phyloP scores from a whole-genome alignment of 1,140 invertebrate species.

The Apis florea region DNA sequence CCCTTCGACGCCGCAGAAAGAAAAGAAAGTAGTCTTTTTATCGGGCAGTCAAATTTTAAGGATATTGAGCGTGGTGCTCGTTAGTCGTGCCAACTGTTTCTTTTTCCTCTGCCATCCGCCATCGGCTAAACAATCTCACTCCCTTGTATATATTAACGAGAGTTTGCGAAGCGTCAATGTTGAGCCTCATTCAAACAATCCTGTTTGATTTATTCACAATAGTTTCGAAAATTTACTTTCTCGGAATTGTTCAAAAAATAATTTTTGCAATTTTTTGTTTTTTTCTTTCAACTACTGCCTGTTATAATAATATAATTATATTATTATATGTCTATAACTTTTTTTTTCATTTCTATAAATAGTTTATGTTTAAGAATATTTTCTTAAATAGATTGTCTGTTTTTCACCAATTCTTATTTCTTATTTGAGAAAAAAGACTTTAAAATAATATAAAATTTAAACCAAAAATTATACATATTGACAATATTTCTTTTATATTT shows the following conservation, averaged over 20 bases:
- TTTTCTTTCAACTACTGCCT: too few species aligned
- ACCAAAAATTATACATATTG: too few species aligned
- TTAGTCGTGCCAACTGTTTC: constrained; percentile 39
- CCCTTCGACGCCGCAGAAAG: constrained; percentile 16
- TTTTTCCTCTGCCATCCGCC: constrained; percentile 25
- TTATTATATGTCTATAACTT: too few species aligned
- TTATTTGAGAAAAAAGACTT: too few species aligned
- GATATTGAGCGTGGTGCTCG: constrained; percentile 34
- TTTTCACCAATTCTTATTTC: too few species aligned
- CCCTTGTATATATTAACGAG: constrained; percentile 58
- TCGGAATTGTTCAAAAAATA: constrained; percentile 33
- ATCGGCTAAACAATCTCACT: constrained; percentile 54
- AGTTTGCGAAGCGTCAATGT: constrained; percentile 46
- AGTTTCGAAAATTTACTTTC: constrained; percentile 33
- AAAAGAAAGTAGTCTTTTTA: constrained; percentile 41
- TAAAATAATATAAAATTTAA: too few species aligned
- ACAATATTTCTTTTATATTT: too few species aligned
- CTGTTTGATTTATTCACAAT: constrained; percentile 44
- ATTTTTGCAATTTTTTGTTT: neutral
- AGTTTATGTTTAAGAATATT: too few species aligned
- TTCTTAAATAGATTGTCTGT: too few species aligned
- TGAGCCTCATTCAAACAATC: constrained; percentile 21
- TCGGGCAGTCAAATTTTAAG: constrained; percentile 32
- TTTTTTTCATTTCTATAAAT: too few species aligned
- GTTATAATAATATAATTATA: neutral